Percentiles rank a stretch among this genome's conserved stretches.
These are phyloP conservation scores for Perizoma affinitatum DNA, from an alignment of 2,888 invertebrate genomes.

Conservation along the genomic window DNA sequence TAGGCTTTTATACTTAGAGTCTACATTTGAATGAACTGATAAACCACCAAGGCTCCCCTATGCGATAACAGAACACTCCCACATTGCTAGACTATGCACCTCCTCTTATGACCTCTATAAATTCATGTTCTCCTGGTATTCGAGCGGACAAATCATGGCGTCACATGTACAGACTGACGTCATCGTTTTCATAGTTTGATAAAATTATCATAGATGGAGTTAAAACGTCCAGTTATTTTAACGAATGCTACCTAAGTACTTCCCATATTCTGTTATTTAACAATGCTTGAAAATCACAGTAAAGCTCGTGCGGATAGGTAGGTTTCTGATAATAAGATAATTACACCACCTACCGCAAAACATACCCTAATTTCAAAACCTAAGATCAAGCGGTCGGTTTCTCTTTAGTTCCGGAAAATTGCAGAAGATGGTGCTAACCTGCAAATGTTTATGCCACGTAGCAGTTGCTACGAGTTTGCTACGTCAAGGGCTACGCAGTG, in stretches of 20 bases:
- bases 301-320: too few relatives aligned
- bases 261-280: too few relatives aligned
- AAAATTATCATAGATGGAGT: constrained; percentile 1
- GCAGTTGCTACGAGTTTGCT: constrained; percentile 12
- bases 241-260: too few relatives aligned
- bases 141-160: constrained; percentile 6
- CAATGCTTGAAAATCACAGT: too few relatives aligned
- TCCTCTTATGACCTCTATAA: not conserved
- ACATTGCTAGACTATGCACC: not conserved
- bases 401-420: constrained; percentile 9
- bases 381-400: too few relatives aligned
- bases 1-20: not conserved
- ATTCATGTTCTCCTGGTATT: constrained; percentile 13
- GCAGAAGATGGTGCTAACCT: constrained; percentile 14
- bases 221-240: too few relatives aligned
- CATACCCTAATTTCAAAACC: too few relatives aligned
- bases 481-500: constrained; percentile 1
- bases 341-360: too few relatives aligned
- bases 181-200: not conserved
- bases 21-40: not conserved
- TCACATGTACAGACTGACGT: constrained; percentile 17
- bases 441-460: not conserved
- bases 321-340: too few relatives aligned
- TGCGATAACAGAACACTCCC: not conserved
- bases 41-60: not conserved